Conservation (phyloP, 2,113 vertebrate genomes). For the Chionodraco myersi region DNA sequence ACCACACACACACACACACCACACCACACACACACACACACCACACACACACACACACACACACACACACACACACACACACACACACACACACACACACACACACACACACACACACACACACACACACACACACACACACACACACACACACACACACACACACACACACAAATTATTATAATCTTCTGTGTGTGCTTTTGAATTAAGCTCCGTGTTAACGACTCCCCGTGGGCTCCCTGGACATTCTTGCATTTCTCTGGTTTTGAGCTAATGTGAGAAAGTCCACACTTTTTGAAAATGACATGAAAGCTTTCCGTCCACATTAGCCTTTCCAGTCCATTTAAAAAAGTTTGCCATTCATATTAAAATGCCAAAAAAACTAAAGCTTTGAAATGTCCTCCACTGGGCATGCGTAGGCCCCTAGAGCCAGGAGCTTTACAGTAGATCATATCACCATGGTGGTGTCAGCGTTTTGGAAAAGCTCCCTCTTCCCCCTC, state of each 20-base stretch:
- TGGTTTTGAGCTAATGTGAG: conserved; percentile 50
- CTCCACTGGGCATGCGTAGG: background rate
- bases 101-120: too few relatives aligned
- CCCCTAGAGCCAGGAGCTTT: conserved; percentile 15
- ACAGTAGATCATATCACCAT: conserved; percentile 49
- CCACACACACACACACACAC: too few relatives aligned
- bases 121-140: too few relatives aligned
- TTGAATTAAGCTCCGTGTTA: conserved; percentile 73
- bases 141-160: background rate
- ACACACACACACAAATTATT: conserved; percentile 52
- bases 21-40: too few relatives aligned
- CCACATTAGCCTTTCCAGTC: conserved; percentile 35
- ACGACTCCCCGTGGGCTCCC: conserved; percentile 58
- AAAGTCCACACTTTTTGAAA: conserved; percentile 38
- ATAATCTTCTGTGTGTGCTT: conserved; percentile 62
- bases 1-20: too few relatives aligned
- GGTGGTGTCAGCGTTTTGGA: conserved; percentile 31
- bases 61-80: too few relatives aligned
- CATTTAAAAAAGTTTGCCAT: conserved; percentile 29
- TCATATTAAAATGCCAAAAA: conserved; percentile 51
- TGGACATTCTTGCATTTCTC: conserved; percentile 69
- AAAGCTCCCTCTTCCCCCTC: conserved; percentile 18
- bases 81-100: too few relatives aligned
- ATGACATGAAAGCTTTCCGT: conserved; percentile 43
- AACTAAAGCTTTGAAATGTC: conserved; percentile 24